Evolutionary conservation across 1,140 invertebrate species (phyloP), one percentile per base, ranked within the genome.

Genomic region (Contarinia nasturtii): DNA sequence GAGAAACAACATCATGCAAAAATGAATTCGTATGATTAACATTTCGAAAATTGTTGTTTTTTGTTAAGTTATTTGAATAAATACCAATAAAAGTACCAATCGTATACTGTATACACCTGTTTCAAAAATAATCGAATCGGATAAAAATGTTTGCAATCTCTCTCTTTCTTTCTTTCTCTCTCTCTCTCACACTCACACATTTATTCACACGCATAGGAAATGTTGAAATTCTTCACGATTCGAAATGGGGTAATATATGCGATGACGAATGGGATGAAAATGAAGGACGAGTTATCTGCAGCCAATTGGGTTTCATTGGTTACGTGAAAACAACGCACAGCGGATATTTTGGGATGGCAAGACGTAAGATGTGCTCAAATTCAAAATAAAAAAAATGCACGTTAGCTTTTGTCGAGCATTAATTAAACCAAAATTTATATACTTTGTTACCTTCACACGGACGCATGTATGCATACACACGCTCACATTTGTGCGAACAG

Each of bases 221-320:
- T 61, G 81, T 94, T 8, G 86, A 93, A 63, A 80, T 95, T 34
- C 78, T 79, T 50, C 83, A 92, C 60, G 70, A 82, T 46, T 80
- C 78, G 5, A 73, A 76, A 49, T 93, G 89, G 88, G 90, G 90
- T 14, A 76, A 80, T 11, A 70, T 95, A 8, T 94, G 91, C 59
- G 90, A 93, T 58, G 89, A 94, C 58, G 88, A 91, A 59, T 93
- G 86, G 83, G 88, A 90, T 57, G 59, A 75, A 17, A 60, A 72
- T 3, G 88, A 93, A 50, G 88, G 84, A 1, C 65, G 67, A 21
- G 82, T 95, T 3, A 79, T 89, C 10, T 96, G 92, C 64, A 70
- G 73, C 44, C 75, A 80, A 57, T 64, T 92, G 38, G 85, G 85
- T 7, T 86, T 77, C 53, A 69, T 70, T 33, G 64, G 62, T 27